These are phyloP conservation scores for Calephelis virginiensis DNA, from an alignment of 1,140 invertebrate species.

Conservation along the genomic window DNA sequence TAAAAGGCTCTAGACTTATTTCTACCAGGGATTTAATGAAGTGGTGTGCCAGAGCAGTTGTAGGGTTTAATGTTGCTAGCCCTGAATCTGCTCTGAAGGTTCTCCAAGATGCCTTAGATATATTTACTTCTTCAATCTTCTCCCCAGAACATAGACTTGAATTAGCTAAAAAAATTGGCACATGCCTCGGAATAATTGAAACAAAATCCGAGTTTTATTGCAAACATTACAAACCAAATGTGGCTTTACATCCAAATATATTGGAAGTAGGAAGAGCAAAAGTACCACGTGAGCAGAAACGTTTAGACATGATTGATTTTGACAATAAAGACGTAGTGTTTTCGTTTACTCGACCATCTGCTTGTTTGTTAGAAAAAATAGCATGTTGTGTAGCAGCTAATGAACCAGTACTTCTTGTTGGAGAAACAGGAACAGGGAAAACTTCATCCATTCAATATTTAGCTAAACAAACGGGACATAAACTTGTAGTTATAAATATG, in stretches of 20 bases:
- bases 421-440: slow-evolving; percentile 99
- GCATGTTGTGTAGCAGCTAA: slow-evolving; percentile 88
- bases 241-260: slow-evolving; percentile 73
- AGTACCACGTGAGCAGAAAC: slow-evolving; percentile 62
- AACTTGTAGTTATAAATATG: slow-evolving; percentile 98
- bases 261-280: slow-evolving; percentile 71
- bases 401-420: slow-evolving; percentile 96
- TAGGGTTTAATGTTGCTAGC: slow-evolving; percentile 87
- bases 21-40: slow-evolving; percentile 95
- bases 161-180: slow-evolving; percentile 86
- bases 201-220: slow-evolving; percentile 91
- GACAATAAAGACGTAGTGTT: slow-evolving; percentile 80
- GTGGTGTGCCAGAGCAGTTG: slow-evolving; percentile 89
- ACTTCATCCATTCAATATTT: slow-evolving; percentile 97
- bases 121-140: slow-evolving; percentile 90
- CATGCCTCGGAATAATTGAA: slow-evolving; percentile 90
- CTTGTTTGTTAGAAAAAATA: slow-evolving; percentile 92
- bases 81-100: slow-evolving; percentile 87
- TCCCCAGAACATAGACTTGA: slow-evolving; percentile 81
- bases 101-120: slow-evolving; percentile 94
- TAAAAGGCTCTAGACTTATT: slow-evolving; percentile 81
- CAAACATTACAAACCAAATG: slow-evolving; percentile 87
- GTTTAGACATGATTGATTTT: slow-evolving; percentile 60
- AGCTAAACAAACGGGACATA: slow-evolving; percentile 89
- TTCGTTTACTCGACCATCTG: slow-evolving; percentile 89